These are phyloP conservation scores for Myrmecobius fasciatus DNA, from an alignment of 2,113 vertebrate genomes.

Conservation along the genomic window DNA sequence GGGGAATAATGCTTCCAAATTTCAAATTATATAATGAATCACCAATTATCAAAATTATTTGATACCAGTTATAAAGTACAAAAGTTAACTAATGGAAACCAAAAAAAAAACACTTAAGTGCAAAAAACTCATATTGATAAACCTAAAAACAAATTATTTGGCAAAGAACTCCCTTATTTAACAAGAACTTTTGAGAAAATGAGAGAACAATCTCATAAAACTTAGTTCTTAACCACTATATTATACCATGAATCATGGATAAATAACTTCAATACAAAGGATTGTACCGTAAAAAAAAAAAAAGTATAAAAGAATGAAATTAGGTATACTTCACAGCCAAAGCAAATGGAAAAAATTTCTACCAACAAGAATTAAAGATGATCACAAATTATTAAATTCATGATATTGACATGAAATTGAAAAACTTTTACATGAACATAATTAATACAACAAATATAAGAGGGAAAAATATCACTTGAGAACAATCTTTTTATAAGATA, in stretches of 20 bases:
- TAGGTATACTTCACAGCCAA: neutral
- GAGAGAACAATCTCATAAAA: neutral
- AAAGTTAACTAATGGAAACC: neutral
- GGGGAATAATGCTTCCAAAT: neutral
- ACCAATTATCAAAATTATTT: neutral
- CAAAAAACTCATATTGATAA: neutral
- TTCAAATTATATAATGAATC: neutral
- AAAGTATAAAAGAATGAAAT: neutral
- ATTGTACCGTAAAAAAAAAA: neutral
- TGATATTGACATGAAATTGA: neutral
- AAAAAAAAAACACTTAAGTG: neutral
- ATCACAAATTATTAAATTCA: neutral
- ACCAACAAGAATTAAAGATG: neutral
- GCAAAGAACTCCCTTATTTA: neutral
- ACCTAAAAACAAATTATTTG: neutral
- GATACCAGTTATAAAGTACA: neutral
- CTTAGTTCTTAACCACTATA: neutral
- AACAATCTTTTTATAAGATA: neutral
- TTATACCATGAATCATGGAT: neutral
- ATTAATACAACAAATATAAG: neutral
- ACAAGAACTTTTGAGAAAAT: neutral
- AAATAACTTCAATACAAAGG: neutral
- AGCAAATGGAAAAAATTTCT: neutral
- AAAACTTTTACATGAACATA: neutral
- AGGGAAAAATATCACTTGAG: neutral